These are phyloP conservation scores for Drosophila parvula DNA, from an alignment of 1,140 invertebrate genomes.

Conservation along the genomic window DNA sequence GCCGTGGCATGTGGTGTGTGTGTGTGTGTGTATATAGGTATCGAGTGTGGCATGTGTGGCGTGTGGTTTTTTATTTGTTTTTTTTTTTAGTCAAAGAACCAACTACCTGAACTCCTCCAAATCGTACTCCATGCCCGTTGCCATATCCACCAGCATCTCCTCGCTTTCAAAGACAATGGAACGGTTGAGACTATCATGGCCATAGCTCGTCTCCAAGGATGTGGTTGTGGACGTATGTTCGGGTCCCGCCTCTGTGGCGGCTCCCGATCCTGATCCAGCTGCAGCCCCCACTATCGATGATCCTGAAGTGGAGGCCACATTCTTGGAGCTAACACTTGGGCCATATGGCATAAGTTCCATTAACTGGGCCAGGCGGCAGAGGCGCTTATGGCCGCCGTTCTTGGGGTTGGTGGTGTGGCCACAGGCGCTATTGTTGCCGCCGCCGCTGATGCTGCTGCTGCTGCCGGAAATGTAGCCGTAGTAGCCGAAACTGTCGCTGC, in stretches of 20 bases:
- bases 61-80: constrained; percentile 5
- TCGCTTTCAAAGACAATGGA: constrained; percentile 61
- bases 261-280: not conserved
- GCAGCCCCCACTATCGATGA: not conserved
- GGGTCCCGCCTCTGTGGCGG: not conserved
- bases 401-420: constrained; percentile 12
- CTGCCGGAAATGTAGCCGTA: not conserved
- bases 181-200: constrained; percentile 27
- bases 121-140: constrained; percentile 48
- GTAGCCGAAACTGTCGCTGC: constrained; percentile 6
- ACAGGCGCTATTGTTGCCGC: too few species aligned
- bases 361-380: constrained; percentile 5
- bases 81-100: constrained; percentile 9
- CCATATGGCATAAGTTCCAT: constrained; percentile 19
- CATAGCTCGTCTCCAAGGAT: constrained; percentile 19
- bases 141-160: constrained; percentile 61
- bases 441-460: not conserved
- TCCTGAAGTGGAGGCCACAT: not conserved
- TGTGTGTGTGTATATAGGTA: not conserved
- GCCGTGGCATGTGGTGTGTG: not conserved
- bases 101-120: constrained; percentile 56
- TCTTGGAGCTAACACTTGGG: not conserved
- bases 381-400: constrained; percentile 4
- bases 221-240: too few species aligned
- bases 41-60: not conserved